These are phyloP conservation scores for Schizaphis graminum DNA, from an alignment of 2,888 invertebrate species.

Conservation along the genomic window DNA sequence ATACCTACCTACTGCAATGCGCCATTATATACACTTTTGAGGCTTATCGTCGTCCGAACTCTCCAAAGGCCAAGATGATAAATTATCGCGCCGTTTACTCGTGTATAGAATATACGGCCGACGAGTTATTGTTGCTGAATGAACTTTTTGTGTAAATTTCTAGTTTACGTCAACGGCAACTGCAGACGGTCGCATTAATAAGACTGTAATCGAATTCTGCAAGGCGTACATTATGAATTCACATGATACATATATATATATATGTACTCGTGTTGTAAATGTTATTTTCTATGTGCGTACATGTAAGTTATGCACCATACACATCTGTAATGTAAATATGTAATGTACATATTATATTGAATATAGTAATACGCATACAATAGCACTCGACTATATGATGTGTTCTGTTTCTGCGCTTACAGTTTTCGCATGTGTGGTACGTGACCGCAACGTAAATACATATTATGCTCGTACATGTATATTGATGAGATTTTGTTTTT, in stretches of 20 bases:
- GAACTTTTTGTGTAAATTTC: conserved; percentile 10
- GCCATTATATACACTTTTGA: not conserved
- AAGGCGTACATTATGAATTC: not conserved
- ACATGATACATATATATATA: not conserved
- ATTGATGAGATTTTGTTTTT: conserved; percentile 42
- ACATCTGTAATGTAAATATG: not conserved
- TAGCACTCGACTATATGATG: not conserved
- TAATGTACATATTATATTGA: not conserved
- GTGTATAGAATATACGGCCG: not conserved
- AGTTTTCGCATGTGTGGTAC: not conserved
- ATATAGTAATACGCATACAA: not conserved
- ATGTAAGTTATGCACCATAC: not conserved
- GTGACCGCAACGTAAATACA: conserved; percentile 16
- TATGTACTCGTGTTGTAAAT: not conserved
- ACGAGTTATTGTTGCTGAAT: not conserved
- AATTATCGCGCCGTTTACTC: not conserved
- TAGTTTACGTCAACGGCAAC: not conserved
- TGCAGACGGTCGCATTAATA: conserved; percentile 5
- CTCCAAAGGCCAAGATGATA: not conserved
- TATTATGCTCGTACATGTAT: not conserved
- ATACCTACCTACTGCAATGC: not conserved
- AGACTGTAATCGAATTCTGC: conserved; percentile 20
- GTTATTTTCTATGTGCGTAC: not conserved
- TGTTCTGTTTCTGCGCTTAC: not conserved
- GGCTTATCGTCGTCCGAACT: not conserved